Evolutionary conservation across 1,140 invertebrate species (phyloP), one percentile per base, ranked within the genome.

Genomic region (Thaumetopoea pityocampa): DNA sequence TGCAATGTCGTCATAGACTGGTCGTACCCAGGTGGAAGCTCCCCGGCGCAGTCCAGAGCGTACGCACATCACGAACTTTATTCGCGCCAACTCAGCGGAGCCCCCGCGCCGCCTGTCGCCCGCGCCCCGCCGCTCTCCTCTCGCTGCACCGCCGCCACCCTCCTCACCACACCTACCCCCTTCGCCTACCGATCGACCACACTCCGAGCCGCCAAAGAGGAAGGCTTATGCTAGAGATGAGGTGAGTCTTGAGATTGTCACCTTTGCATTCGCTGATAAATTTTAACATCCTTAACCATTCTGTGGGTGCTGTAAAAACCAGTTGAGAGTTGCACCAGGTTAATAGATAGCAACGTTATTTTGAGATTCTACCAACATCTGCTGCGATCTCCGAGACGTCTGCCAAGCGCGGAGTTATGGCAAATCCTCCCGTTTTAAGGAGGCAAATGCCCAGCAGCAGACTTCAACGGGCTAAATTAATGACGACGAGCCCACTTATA

Each of bases 11-110:
- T n/a, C n/a, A n/a, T n/a, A n/a, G n/a, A n/a, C n/a, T n/a, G n/a
- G n/a, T n/a, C n/a, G n/a, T n/a, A n/a, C n/a, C n/a, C 54, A 83
- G 73, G 68, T 74, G 57, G 78, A 83, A 48, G 72, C 71, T n/a
- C 79, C 79, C 4, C 63, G 76, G 16, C 68, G 79, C 14, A 83
- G 79, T 36, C 79, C 79, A 9, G 76, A 80, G 51, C 71, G 76
- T 43, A 83, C 79, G 30, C 79, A 83, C 48, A 50, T 83, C 26
- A 83, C 79, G 2, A 83, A 83, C 50, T 83, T 83, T 65, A 83
- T 83, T 42, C 63, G 73, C n/a, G 79, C 78, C 3, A 80, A 78
- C 50, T 77, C 76, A 11, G 76, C 78, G 9, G 73, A 80, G 43
- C 65, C 65, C 4, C 51, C 65, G 4, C 58, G 69, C 3, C 46